These are phyloP conservation scores for Ips nitidus DNA, from an alignment of 1,140 invertebrate genomes.

Conservation along the genomic window DNA sequence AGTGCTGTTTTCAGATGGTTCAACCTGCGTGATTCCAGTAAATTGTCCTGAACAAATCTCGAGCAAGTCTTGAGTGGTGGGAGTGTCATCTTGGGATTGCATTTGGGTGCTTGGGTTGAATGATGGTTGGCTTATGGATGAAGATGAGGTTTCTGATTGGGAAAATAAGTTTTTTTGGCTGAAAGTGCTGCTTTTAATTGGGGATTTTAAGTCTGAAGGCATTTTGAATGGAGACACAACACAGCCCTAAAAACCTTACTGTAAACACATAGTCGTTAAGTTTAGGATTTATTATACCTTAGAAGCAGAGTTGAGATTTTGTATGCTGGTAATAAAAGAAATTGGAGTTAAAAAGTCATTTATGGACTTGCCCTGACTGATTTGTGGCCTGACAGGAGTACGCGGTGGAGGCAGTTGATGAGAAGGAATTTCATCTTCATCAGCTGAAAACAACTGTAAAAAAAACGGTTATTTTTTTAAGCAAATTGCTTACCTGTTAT, in stretches of 20 bases:
- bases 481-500: slow-evolving; percentile 4
- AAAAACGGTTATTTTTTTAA: background rate
- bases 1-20: slow-evolving; percentile 6
- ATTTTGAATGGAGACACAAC: slow-evolving; percentile 33
- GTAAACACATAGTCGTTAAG: slow-evolving; percentile 16
- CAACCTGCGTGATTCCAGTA: slow-evolving; percentile 36
- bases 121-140: slow-evolving; percentile 3
- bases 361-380: slow-evolving; percentile 42
- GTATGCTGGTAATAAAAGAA: slow-evolving; percentile 43
- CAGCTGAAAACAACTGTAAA: slow-evolving; percentile 15
- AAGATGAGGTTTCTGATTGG: background rate
- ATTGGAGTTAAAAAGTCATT: slow-evolving; percentile 46
- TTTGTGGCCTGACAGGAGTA: slow-evolving; percentile 36
- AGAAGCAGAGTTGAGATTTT: slow-evolving; percentile 41
- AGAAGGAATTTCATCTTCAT: slow-evolving; percentile 43
- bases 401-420: slow-evolving; percentile 38
- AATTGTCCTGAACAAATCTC: slow-evolving; percentile 50
- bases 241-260: slow-evolving; percentile 13
- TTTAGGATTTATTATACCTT: slow-evolving; percentile 32
- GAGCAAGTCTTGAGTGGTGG: slow-evolving; percentile 46
- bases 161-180: background rate
- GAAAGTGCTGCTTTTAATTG: slow-evolving; percentile 27
- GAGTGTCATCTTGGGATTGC: slow-evolving; percentile 11
- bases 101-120: background rate
- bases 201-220: slow-evolving; percentile 43